Evolutionary conservation across 2,113 vertebrate species (phyloP), one percentile per base, ranked within the genome.

Genomic region (Bolborhynchus lineola): DNA sequence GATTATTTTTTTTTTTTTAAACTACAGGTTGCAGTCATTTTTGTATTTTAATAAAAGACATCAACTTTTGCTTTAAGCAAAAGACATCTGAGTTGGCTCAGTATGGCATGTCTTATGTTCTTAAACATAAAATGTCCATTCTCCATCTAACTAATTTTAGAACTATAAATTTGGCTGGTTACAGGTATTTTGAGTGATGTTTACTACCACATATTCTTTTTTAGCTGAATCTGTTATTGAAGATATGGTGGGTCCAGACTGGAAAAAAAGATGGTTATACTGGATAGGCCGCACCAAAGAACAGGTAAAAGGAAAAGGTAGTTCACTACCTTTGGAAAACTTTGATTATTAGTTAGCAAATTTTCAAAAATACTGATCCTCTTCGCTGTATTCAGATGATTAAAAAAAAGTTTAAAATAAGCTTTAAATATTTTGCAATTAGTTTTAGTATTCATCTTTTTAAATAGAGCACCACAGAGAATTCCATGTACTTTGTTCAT

Each of bases 211-310:
- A 5, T 68, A 50, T 83, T 7, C 39, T 72, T 64, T 94, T 93
- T 67, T 84, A 99, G 99, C 99, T 89, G 99, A 99, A 79, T 99
- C 98, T 21, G 98, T 99, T 88, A 99, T 99, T 95, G 98, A 97
- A 92, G 99, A 99, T 96, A 99, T 99, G 99, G 98, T 99, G 65
- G 99, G 99, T 41, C 99, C 99, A 85, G 98, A 98, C 72, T 99
- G 99, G 99, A 99, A 98, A 95, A 98, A 99, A 97, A 98, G 99
- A n/a, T 99, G 99, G 99, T 20, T 99, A 17, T 96, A 98, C 91
- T 99, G 99, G 99, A 98, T 69, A 75, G 98, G 98, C 82, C 98
- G 99, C 29, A 97, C 98, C 63, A 98, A 99, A 95, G 99, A 99
- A 37, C 99, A 99, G 99, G 99, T 99, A 93, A 96, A 59, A 59